These are phyloP conservation scores for Anodontia alba DNA, from an alignment of 2,888 invertebrate species.

Conservation along the genomic window DNA sequence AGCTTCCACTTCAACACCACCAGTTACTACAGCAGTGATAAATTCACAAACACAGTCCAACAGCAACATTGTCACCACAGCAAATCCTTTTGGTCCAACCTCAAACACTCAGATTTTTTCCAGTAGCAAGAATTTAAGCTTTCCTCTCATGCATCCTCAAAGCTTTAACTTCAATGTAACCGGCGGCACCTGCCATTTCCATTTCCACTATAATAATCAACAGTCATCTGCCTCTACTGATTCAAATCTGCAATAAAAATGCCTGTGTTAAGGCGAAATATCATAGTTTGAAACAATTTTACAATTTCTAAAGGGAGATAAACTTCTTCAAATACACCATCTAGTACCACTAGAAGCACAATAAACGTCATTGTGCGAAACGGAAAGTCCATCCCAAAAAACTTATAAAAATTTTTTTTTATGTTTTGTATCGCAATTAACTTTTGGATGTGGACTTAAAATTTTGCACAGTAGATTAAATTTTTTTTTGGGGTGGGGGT, in stretches of 20 bases:
- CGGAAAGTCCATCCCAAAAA: no score
- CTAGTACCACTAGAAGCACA: no score
- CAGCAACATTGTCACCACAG: background rate
- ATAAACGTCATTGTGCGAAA: no score
- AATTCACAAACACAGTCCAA: background rate
- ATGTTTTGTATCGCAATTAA: no score
- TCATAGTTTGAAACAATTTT: no score
- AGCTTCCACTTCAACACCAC: background rate
- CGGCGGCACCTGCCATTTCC: background rate
- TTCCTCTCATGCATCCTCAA: background rate
- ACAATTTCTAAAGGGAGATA: no score
- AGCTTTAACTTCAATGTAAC: conserved; percentile 9
- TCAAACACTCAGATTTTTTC: background rate
- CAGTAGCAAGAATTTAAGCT: background rate
- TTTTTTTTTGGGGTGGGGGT: no score
- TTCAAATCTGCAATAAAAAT: background rate
- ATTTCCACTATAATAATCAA: background rate
- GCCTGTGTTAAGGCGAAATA: no score
- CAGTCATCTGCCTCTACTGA: background rate
- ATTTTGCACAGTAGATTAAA: no score
- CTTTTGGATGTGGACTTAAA: no score
- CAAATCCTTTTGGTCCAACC: background rate
- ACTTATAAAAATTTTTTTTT: no score
- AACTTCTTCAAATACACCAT: no score
- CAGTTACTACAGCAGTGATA: background rate